A percentile compares a stretch with the other conserved stretches of the same genome.
Conservation (phyloP, 2,797 vertebrate species). For the Champsocephalus esox region DNA sequence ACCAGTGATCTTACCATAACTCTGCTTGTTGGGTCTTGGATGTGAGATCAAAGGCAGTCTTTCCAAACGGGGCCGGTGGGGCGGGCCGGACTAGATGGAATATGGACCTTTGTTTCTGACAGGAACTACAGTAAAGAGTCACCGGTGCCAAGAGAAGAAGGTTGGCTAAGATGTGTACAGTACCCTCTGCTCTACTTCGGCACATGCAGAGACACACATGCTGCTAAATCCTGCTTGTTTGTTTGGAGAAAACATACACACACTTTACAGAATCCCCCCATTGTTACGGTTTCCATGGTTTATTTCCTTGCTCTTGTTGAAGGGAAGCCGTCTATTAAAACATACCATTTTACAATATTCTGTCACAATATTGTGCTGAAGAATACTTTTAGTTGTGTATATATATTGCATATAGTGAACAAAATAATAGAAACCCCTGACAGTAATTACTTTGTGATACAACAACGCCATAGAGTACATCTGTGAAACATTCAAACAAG, state of each 20-base stretch:
- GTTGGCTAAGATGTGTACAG: constrained; percentile 44
- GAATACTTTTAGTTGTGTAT: background rate
- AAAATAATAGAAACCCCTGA: constrained; percentile 4
- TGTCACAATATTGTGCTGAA: background rate
- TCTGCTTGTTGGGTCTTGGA: constrained; percentile 11
- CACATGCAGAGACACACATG: constrained; percentile 2
- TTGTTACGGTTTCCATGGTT: constrained; percentile 72
- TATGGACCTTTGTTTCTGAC: constrained; percentile 57
- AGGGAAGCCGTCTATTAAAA: constrained; percentile 39
- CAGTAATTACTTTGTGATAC: background rate
- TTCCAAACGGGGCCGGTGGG: constrained; percentile 2
- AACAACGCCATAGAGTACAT: background rate
- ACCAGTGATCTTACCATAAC: constrained; percentile 2
- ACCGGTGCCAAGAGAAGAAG: constrained; percentile 67
- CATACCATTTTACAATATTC: background rate
- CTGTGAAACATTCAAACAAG: background rate
- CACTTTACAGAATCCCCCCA: constrained; percentile 37
- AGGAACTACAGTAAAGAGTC: constrained; percentile 68
- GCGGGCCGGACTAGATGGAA: constrained; percentile 23
- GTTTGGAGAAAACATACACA: constrained; percentile 50
- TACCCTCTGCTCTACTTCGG: constrained; percentile 49
- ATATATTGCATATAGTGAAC: background rate
- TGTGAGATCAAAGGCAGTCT: constrained; percentile 28
- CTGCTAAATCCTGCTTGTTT: constrained; percentile 54
- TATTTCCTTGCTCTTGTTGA: constrained; percentile 53